phyloP scores from a whole-genome alignment of 2,888 invertebrate species.

The Scaeva pyrastri region DNA sequence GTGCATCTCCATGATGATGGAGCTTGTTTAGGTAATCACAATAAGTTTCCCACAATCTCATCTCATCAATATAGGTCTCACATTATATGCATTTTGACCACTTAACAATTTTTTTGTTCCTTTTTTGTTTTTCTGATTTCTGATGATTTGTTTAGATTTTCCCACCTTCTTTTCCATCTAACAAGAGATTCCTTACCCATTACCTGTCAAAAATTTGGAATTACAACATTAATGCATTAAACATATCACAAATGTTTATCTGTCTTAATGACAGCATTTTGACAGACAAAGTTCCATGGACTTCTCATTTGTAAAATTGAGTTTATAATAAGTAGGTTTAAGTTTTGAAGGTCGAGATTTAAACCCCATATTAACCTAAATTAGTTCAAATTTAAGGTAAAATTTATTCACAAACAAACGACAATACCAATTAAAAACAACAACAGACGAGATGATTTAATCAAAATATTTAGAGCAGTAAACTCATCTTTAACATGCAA shows the following conservation, averaged over 20 bases:
- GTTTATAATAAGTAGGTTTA: constrained; percentile 14
- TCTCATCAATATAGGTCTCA: constrained; percentile 20
- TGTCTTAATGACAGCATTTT: constrained; percentile 4
- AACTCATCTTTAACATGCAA: background rate
- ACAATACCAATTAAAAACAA: constrained; percentile 54
- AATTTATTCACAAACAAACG: constrained; percentile 48
- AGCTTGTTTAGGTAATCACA: constrained; percentile 61
- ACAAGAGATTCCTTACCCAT: background rate
- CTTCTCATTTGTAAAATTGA: background rate
- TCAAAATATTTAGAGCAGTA: constrained; percentile 39
- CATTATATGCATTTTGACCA: constrained; percentile 66
- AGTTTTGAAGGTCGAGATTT: constrained; percentile 20
- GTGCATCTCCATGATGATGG: constrained; percentile 27
- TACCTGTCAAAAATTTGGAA: constrained; percentile 16
- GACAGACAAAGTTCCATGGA: constrained; percentile 41
- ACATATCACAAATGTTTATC: constrained; percentile 12
- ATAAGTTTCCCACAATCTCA: constrained; percentile 61
- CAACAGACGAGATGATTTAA: constrained; percentile 31
- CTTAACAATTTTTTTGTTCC: constrained; percentile 49
- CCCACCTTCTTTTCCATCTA: constrained; percentile 26
- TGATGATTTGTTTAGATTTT: constrained; percentile 67
- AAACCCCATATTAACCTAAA: constrained; percentile 42
- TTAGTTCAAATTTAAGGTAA: constrained; percentile 29
- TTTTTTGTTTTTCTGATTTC: constrained; percentile 3
- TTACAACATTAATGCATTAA: constrained; percentile 28